A percentile compares a stretch with the other conserved stretches of the same genome.
These are phyloP conservation scores for Spea multiplicata DNA, from an alignment of 2,113 vertebrate genomes.

Conservation along the genomic window DNA sequence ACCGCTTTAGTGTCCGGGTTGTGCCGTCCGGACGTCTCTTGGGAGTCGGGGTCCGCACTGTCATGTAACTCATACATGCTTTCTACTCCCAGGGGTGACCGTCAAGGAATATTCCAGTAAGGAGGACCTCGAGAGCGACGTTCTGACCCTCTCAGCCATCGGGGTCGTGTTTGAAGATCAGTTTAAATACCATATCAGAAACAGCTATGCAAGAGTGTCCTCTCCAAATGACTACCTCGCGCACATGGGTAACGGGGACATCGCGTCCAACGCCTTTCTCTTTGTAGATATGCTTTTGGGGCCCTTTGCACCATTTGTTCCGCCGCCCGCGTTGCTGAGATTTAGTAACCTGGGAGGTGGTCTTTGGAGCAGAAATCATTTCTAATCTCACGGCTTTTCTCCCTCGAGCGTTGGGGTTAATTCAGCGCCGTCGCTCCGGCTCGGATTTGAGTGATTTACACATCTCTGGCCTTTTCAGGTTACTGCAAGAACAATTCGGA, in stretches of 20 bases:
- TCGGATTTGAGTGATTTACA: no score
- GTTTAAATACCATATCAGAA: conserved; percentile 76
- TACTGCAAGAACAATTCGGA: not conserved
- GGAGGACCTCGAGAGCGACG: conserved; percentile 65
- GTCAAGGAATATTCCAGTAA: conserved; percentile 69
- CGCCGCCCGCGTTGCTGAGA: no score
- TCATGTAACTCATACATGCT: not conserved
- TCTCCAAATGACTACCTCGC: conserved; percentile 65
- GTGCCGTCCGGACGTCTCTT: not conserved
- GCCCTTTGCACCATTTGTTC: no score
- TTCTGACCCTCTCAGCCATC: conserved; percentile 50
- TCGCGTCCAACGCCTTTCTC: not conserved
- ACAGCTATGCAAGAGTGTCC: conserved; percentile 53
- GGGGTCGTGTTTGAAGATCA: conserved; percentile 78
- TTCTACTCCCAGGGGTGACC: conserved; percentile 53
- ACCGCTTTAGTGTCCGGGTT: not conserved
- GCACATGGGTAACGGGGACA: conserved; percentile 63
- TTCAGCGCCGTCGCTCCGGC: not conserved
- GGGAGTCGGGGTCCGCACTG: not conserved
- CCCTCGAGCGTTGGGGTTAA: not conserved
- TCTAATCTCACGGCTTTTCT: not conserved
- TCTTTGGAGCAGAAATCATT: not conserved
- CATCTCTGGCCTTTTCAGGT: not conserved
- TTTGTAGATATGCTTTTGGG: no score
- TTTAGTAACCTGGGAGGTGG: no score